Percentiles rank a stretch among this genome's conserved stretches.
phyloP scores from a whole-genome alignment of 2,797 vertebrate species.

The Eleutherodactylus coqui region DNA sequence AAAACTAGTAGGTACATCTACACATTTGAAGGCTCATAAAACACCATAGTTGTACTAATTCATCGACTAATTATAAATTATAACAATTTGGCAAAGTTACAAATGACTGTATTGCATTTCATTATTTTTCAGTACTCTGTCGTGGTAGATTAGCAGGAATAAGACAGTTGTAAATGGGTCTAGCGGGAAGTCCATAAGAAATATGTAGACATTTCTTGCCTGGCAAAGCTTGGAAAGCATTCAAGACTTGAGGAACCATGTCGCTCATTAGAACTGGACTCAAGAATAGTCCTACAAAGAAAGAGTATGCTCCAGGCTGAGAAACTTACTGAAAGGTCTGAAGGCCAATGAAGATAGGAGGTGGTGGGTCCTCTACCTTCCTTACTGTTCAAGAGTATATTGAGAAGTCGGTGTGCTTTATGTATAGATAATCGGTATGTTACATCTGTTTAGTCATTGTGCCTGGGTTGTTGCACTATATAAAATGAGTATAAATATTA shows the following conservation, averaged over 20 bases:
- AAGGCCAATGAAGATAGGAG: background rate
- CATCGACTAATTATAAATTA: background rate
- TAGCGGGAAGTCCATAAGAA: background rate
- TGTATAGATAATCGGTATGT: conserved; percentile 36
- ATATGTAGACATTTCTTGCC: background rate
- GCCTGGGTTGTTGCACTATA: conserved; percentile 42
- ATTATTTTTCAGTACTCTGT: background rate
- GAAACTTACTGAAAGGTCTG: background rate
- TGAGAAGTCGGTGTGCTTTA: conserved; percentile 42
- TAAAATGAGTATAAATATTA: conserved; percentile 50
- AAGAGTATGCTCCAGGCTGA: background rate
- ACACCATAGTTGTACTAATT: background rate
- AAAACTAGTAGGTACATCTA: background rate
- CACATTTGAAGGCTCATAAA: background rate
- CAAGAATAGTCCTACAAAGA: background rate
- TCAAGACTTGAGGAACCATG: conserved; percentile 3
- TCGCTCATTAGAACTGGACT: background rate
- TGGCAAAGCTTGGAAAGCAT: conserved; percentile 1
- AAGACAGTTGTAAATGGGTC: background rate
- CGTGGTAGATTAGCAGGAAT: background rate
- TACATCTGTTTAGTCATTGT: conserved; percentile 55
- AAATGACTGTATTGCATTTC: background rate
- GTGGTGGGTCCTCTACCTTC: background rate
- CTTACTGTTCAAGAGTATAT: background rate
- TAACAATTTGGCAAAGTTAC: background rate